Percentiles rank a stretch among this genome's conserved stretches.
Conservation (phyloP, 2,113 vertebrate species). For the Calyptommatus sinebrachiatus region DNA sequence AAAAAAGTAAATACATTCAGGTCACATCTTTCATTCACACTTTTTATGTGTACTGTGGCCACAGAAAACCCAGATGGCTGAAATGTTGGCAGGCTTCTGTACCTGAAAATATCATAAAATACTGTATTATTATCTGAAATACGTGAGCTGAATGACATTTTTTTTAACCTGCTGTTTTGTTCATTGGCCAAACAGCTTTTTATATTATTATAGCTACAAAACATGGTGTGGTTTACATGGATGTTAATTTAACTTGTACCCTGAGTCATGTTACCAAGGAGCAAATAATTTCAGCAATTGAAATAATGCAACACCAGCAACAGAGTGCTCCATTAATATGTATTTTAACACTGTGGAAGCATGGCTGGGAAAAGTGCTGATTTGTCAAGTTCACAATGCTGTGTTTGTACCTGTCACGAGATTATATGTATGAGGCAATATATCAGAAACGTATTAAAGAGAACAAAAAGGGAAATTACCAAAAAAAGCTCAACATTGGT, state of each 20-base stretch:
- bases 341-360: conserved; percentile 17
- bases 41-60: conserved; percentile 53
- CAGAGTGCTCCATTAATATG: background rate
- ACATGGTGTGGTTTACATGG: conserved; percentile 33
- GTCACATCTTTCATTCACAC: conserved; percentile 55
- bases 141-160: conserved; percentile 41
- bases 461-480: background rate
- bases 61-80: conserved; percentile 56
- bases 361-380: background rate
- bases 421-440: conserved; percentile 9
- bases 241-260: conserved; percentile 43
- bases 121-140: conserved; percentile 47
- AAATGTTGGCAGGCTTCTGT: conserved; percentile 49
- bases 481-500: background rate
- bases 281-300: conserved; percentile 35
- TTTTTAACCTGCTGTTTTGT: conserved; percentile 21
- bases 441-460: background rate
- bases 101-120: conserved; percentile 61
- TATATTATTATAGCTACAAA: conserved; percentile 31
- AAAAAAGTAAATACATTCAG: conserved; percentile 32
- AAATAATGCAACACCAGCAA: conserved; percentile 35
- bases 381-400: conserved; percentile 14
- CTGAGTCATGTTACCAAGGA: conserved; percentile 28
- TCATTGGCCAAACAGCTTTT: conserved; percentile 30
- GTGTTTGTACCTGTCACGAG: background rate